phyloP scores from a whole-genome alignment of 1,140 invertebrate genomes.

The Brachionus plicatilis region DNA sequence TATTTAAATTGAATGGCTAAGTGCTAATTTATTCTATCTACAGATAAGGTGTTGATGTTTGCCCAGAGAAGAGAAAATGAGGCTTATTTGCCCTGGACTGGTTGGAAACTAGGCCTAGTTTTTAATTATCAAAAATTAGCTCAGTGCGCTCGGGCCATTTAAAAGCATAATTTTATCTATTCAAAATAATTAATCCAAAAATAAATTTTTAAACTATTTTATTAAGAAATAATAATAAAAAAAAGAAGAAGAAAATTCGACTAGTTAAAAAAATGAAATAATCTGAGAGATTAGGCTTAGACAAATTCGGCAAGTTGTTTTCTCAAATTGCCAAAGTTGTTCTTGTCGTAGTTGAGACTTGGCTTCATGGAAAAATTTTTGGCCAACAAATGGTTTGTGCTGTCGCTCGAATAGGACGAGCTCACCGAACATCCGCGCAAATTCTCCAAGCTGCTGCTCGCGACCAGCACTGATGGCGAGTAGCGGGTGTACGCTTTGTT shows the following conservation, averaged over 20 bases:
- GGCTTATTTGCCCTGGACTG: background rate
- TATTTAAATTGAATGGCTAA: background rate
- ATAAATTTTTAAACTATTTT: background rate
- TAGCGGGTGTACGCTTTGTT: background rate
- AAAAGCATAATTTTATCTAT: background rate
- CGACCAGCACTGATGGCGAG: background rate
- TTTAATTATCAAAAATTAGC: slow-evolving; percentile 7
- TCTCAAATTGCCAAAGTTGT: background rate
- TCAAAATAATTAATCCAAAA: background rate
- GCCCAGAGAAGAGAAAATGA: background rate
- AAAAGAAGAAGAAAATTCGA: background rate
- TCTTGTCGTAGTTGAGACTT: background rate
- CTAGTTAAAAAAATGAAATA: slow-evolving; percentile 1
- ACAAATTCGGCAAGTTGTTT: background rate
- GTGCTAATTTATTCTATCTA: slow-evolving; percentile 14
- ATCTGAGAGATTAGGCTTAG: background rate
- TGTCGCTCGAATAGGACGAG: slow-evolving; percentile 1
- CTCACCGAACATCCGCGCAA: background rate
- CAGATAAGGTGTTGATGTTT: background rate
- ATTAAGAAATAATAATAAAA: background rate
- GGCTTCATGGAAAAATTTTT: slow-evolving; percentile 10
- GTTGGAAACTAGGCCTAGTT: background rate
- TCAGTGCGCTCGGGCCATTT: background rate
- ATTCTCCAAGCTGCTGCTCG: background rate
- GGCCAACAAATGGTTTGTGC: slow-evolving; percentile 8